Evolutionary conservation across 2,113 vertebrate genomes (phyloP).

Genomic region (Collichthys lucidus): DNA sequence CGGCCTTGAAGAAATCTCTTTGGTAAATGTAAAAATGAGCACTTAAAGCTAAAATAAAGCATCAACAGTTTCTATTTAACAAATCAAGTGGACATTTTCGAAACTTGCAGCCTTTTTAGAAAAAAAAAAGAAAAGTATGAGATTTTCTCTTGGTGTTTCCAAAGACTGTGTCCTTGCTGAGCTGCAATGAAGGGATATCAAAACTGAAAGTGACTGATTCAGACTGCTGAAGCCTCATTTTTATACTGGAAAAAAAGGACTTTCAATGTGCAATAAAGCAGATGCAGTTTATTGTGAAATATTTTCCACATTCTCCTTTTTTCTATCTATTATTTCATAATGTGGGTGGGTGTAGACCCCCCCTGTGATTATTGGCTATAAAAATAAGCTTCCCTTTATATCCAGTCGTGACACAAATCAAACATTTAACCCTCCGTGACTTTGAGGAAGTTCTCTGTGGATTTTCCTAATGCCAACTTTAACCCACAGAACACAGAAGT

Average conservation of each 20-base stretch:
- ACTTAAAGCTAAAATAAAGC: neutral
- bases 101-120: neutral
- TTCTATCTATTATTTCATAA: neutral
- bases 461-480: neutral
- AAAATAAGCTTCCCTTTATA: neutral
- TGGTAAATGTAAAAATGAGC: neutral
- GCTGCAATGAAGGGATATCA: neutral
- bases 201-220: neutral
- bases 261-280: no score
- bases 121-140: neutral
- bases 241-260: neutral
- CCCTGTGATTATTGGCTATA: neutral
- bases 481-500: constrained; percentile 12
- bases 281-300: neutral
- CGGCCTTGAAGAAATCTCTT: neutral
- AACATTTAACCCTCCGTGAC: neutral
- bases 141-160: neutral
- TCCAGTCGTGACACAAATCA: neutral
- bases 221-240: neutral
- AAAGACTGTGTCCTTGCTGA: neutral
- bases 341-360: neutral
- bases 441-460: neutral
- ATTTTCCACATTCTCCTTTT: neutral
- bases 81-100: neutral
- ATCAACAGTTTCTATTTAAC: neutral